These are phyloP conservation scores for Petrophora chlorosata DNA, from an alignment of 2,888 invertebrate genomes.

Conservation along the genomic window DNA sequence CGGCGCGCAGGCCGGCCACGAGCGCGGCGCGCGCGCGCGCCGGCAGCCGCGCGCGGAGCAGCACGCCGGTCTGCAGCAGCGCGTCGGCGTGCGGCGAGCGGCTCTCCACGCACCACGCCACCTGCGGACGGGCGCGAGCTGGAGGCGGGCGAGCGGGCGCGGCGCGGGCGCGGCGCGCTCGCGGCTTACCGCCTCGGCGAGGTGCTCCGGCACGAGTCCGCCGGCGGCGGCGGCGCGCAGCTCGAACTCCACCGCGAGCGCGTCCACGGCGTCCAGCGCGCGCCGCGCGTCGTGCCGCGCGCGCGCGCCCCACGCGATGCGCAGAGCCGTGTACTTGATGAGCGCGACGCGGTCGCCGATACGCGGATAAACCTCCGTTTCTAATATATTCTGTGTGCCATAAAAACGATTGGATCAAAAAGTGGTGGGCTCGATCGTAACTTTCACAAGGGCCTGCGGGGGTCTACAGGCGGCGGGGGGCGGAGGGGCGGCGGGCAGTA, in stretches of 20 bases:
- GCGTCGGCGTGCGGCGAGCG: conserved; percentile 30
- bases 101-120: conserved; percentile 32
- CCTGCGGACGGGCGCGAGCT: conserved; percentile 10
- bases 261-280: neutral
- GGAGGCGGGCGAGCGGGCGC: no score
- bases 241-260: neutral
- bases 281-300: neutral
- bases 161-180: neutral
- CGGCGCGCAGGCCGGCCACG: neutral
- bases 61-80: conserved; percentile 37
- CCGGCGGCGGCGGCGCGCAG: neutral
- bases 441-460: no score
- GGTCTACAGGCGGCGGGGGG: no score
- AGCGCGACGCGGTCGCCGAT: neutral
- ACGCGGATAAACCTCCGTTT: conserved; percentile 13
- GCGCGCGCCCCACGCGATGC: conserved; percentile 2
- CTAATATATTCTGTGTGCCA: conserved; percentile 10
- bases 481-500: no score
- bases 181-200: conserved; percentile 24
- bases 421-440: no score
- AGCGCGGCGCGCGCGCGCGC: neutral
- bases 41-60: conserved; percentile 20
- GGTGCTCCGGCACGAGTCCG: conserved; percentile 3
- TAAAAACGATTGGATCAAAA: neutral
- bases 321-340: conserved; percentile 16